Conservation (phyloP, 2,797 vertebrate genomes). For the Lates japonicus region DNA sequence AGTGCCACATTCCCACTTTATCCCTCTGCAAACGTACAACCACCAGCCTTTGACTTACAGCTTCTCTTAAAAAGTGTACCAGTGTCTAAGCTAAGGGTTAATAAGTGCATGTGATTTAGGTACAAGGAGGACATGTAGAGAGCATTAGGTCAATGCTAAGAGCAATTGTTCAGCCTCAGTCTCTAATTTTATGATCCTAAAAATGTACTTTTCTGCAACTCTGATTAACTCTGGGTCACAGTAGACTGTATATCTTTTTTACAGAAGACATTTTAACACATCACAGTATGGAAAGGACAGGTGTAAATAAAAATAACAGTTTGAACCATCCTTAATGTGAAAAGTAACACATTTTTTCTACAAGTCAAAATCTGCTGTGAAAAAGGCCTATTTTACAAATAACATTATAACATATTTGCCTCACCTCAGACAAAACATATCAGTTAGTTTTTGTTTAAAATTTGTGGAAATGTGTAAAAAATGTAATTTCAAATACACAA, state of each 20-base stretch:
- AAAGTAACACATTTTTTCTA: neutral
- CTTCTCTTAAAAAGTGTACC: conserved; percentile 1
- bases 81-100: neutral
- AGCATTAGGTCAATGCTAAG: neutral
- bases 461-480: neutral
- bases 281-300: neutral
- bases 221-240: no score
- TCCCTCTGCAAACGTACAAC: conserved; percentile 32
- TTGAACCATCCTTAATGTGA: neutral
- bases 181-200: neutral
- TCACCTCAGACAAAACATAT: neutral
- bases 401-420: neutral
- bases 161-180: neutral
- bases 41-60: neutral
- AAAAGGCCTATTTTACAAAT: neutral
- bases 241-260: neutral
- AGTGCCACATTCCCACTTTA: neutral
- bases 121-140: neutral
- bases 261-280: neutral
- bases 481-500: conserved; percentile 27
- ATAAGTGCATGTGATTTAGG: neutral
- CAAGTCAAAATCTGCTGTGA: neutral
- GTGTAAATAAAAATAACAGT: neutral
- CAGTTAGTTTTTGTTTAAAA: neutral
- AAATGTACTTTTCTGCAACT: neutral